phyloP scores from a whole-genome alignment of 2,797 vertebrate genomes.

The Balearica regulorum region DNA sequence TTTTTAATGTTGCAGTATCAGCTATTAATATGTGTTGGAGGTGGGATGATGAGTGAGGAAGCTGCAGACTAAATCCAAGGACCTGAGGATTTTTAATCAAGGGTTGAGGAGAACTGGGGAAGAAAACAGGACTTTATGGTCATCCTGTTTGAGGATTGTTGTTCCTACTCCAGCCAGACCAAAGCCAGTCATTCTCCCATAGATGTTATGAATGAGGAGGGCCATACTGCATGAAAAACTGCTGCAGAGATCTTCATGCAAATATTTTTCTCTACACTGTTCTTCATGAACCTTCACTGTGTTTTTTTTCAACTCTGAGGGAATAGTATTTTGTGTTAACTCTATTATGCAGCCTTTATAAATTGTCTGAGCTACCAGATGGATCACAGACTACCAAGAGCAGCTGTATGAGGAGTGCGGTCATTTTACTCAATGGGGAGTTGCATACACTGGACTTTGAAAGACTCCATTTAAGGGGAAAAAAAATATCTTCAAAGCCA shows the following conservation, averaged over 20 bases:
- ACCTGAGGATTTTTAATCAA: neutral
- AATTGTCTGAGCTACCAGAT: neutral
- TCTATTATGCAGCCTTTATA: neutral
- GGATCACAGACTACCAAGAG: neutral
- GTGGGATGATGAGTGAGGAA: neutral
- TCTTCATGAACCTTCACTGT: neutral
- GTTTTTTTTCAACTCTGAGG: neutral
- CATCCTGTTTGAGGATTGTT: neutral
- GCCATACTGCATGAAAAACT: neutral
- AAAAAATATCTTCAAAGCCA: constrained; percentile 31
- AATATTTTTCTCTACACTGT: neutral
- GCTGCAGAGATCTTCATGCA: neutral
- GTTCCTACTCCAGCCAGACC: neutral
- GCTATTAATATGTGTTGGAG: neutral
- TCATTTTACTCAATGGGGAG: constrained; percentile 18
- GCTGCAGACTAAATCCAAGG: neutral
- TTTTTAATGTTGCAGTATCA: neutral
- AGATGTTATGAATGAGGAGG: neutral
- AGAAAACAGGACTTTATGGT: neutral
- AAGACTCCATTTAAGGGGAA: neutral
- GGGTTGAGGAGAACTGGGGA: neutral
- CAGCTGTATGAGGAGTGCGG: neutral
- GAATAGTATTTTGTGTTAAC: neutral
- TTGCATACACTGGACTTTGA: constrained; percentile 30
- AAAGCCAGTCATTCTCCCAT: neutral